Conservation (phyloP, 2,113 vertebrate genomes). For the Struthio camelus region DNA sequence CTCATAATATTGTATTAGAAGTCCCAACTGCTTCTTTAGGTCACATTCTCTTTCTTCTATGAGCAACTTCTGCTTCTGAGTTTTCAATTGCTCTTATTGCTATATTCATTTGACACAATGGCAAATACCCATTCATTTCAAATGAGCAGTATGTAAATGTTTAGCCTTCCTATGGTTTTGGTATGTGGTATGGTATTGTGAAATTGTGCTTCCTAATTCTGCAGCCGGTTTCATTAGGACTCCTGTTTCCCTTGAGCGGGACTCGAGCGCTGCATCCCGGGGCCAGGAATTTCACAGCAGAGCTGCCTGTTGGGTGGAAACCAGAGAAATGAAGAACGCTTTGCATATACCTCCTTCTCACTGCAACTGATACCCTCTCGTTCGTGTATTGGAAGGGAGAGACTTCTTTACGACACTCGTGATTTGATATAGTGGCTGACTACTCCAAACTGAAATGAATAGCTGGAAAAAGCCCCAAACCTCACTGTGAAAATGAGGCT, state of each 20-base stretch:
- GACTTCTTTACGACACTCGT: background rate
- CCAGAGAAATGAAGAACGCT: background rate
- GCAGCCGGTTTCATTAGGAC: background rate
- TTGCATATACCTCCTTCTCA: background rate
- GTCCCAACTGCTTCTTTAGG: background rate
- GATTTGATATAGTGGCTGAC: background rate
- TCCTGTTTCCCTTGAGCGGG: background rate
- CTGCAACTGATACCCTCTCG: background rate
- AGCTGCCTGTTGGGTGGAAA: background rate
- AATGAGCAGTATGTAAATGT: background rate
- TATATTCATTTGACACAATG: background rate
- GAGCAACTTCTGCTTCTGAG: background rate
- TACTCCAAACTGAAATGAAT: background rate
- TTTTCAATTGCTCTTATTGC: background rate
- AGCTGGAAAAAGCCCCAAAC: background rate
- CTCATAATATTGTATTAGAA: background rate
- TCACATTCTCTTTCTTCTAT: background rate
- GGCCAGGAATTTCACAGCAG: accelerated
- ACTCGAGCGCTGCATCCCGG: background rate
- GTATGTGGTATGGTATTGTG: background rate
- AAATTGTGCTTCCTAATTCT: background rate
- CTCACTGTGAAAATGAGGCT: background rate
- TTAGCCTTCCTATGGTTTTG: background rate
- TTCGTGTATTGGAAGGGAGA: background rate
- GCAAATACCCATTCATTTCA: background rate